These are phyloP conservation scores for Rhabditophanes sp. DNA, from an alignment of 2,888 invertebrate species.

Conservation along the genomic window DNA sequence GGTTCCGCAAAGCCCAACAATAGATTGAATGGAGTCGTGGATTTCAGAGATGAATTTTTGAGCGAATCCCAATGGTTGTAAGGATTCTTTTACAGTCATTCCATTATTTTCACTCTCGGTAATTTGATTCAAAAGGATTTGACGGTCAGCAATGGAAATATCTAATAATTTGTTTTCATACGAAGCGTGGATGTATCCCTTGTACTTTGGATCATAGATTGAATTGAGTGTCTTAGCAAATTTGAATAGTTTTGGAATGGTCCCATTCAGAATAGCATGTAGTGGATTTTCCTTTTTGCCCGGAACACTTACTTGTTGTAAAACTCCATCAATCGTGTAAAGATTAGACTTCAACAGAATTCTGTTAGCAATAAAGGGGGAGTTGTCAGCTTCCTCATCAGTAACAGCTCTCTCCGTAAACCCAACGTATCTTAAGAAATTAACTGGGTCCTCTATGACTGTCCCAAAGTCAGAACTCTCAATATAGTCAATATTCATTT, in stretches of 20 bases:
- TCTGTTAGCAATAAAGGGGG: conserved; percentile 11
- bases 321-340: conserved; percentile 17
- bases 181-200: conserved; percentile 11
- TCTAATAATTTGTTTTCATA: conserved; percentile 14
- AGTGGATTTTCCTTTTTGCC: conserved; percentile 14
- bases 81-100: not conserved
- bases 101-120: conserved; percentile 3
- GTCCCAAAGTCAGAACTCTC: conserved; percentile 7
- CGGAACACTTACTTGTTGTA: conserved; percentile 18
- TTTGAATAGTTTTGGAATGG: conserved; percentile 17
- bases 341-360: conserved; percentile 21
- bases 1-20: conserved; percentile 15
- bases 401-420: conserved; percentile 7
- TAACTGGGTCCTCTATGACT: not conserved
- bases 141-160: conserved; percentile 20
- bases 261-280: conserved; percentile 12
- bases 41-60: conserved; percentile 1
- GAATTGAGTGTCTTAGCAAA: conserved; percentile 16
- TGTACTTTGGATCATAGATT: conserved; percentile 10
- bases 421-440: conserved; percentile 13
- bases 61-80: conserved; percentile 2
- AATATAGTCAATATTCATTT: conserved; percentile 11
- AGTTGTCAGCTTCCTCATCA: conserved; percentile 7
- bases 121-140: conserved; percentile 13
- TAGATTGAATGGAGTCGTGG: conserved; percentile 15